A percentile compares a stretch with the other conserved stretches of the same genome.
Evolutionary conservation across 2,888 invertebrate species (phyloP).

Genomic region (Galerucella nymphaeae): DNA sequence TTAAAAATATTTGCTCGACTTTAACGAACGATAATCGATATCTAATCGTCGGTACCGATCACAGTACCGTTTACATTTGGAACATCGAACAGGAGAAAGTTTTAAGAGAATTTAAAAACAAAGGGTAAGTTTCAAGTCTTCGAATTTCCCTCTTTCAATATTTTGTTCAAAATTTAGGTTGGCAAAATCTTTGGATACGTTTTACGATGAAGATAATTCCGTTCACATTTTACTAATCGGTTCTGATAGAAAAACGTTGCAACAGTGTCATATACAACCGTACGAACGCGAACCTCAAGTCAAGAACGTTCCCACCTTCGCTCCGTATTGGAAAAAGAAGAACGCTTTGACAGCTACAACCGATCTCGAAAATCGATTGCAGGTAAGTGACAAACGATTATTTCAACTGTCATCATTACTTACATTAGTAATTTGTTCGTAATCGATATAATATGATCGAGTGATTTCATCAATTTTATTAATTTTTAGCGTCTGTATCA

Average conservation of each 20-base stretch:
- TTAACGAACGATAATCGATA: constrained; percentile 61
- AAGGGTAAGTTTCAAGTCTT: constrained; percentile 51
- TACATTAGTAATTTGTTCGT: too few relatives aligned
- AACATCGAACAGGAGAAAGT: constrained; percentile 51
- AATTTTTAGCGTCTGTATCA: too few relatives aligned
- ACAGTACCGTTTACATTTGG: constrained; percentile 63
- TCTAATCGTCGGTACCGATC: constrained; percentile 63
- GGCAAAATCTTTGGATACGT: constrained; percentile 57
- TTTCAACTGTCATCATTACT: too few relatives aligned
- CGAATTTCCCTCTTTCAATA: not conserved
- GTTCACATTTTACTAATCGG: constrained; percentile 57
- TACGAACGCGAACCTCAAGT: constrained; percentile 44
- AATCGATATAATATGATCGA: too few relatives aligned
- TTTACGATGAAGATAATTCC: constrained; percentile 54
- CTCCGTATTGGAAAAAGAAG: constrained; percentile 53
- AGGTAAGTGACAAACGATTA: constrained; percentile 44
- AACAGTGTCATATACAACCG: constrained; percentile 57
- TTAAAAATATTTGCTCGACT: constrained; percentile 41
- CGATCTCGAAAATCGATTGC: constrained; percentile 51
- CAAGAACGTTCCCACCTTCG: constrained; percentile 50
- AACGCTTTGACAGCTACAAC: constrained; percentile 48
- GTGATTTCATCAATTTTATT: too few relatives aligned
- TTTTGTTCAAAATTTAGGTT: constrained; percentile 46
- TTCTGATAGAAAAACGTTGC: constrained; percentile 57
- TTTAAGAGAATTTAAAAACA: constrained; percentile 45